Conservation (phyloP, 2,113 vertebrate species). For the Ammodytes marinus region DNA sequence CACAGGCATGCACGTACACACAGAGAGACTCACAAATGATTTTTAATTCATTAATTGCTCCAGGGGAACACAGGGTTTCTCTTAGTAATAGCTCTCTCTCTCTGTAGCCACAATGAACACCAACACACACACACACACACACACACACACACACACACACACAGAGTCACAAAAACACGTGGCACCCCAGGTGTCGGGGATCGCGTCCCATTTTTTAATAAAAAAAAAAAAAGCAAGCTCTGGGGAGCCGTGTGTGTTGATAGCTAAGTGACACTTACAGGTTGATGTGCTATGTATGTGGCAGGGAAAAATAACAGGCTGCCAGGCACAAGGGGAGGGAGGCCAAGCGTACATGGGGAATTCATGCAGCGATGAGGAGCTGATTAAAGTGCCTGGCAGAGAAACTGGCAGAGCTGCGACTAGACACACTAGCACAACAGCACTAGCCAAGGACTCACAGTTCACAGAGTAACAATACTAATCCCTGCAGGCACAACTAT, state of each 20-base stretch:
- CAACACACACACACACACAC: constrained; percentile 41
- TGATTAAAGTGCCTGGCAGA: constrained; percentile 77
- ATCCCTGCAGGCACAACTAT: constrained; percentile 64
- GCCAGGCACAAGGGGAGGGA: constrained; percentile 62
- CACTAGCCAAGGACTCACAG: constrained; percentile 58
- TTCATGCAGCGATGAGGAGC: constrained; percentile 72
- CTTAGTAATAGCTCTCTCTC: constrained; percentile 70
- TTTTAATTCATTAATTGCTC: constrained; percentile 68
- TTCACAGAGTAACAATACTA: constrained; percentile 54
- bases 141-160: neutral
- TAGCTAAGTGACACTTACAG: constrained; percentile 82
- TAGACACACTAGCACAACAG: constrained; percentile 60
- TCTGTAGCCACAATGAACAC: constrained; percentile 64
- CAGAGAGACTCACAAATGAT: constrained; percentile 36
- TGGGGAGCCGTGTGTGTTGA: constrained; percentile 73
- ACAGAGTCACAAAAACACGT: constrained; percentile 31
- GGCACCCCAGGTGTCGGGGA: constrained; percentile 44
- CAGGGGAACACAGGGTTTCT: constrained; percentile 59
- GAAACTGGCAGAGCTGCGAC: constrained; percentile 60
- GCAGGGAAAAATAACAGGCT: constrained; percentile 68
- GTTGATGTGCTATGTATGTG: constrained; percentile 72
- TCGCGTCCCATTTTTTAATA: constrained; percentile 78
- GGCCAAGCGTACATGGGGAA: constrained; percentile 59
- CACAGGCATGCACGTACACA: constrained; percentile 24
- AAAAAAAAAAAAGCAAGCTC: constrained; percentile 80